Evolutionary conservation across 2,797 vertebrate genomes (phyloP).

Genomic region (Taenioides sp.): DNA sequence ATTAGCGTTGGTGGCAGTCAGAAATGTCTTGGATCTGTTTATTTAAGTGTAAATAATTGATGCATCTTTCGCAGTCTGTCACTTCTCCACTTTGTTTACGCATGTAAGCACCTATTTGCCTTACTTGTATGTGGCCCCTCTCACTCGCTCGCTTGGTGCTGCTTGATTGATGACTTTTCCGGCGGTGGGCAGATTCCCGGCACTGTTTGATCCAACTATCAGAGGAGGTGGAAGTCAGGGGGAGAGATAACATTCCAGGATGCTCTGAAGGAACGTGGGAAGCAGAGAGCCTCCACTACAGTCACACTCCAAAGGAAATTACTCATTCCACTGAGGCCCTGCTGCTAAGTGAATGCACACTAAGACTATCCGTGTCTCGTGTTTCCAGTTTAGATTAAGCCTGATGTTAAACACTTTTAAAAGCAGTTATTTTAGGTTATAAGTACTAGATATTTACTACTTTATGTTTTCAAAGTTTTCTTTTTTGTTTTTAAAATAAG

Average conservation of each 20-base stretch:
- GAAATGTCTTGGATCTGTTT: conserved; percentile 27
- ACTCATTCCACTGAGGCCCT: conserved; percentile 49
- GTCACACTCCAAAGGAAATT: conserved; percentile 53
- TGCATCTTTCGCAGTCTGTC: not conserved
- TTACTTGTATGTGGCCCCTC: conserved; percentile 22
- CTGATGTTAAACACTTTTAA: not conserved
- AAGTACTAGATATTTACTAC: not conserved
- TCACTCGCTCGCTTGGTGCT: conserved; percentile 41
- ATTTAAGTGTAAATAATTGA: conserved; percentile 20
- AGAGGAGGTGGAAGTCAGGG: conserved; percentile 64
- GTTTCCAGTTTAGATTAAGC: conserved; percentile 13
- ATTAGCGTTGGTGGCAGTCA: conserved; percentile 5
- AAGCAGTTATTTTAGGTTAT: not conserved
- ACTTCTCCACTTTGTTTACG: conserved; percentile 20
- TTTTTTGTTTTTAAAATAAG: not conserved
- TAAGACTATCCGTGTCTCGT: conserved; percentile 19
- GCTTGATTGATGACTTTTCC: conserved; percentile 71
- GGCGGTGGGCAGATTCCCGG: conserved; percentile 66
- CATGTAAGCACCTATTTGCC: conserved; percentile 19
- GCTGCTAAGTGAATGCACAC: conserved; percentile 37
- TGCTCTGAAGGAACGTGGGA: conserved; percentile 66
- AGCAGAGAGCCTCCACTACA: conserved; percentile 35
- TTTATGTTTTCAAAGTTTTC: not conserved
- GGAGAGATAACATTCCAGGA: conserved; percentile 74
- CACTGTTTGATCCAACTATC: conserved; percentile 72